Conservation (phyloP, 2,797 vertebrate genomes). For the Hylomyscus alleni region DNA sequence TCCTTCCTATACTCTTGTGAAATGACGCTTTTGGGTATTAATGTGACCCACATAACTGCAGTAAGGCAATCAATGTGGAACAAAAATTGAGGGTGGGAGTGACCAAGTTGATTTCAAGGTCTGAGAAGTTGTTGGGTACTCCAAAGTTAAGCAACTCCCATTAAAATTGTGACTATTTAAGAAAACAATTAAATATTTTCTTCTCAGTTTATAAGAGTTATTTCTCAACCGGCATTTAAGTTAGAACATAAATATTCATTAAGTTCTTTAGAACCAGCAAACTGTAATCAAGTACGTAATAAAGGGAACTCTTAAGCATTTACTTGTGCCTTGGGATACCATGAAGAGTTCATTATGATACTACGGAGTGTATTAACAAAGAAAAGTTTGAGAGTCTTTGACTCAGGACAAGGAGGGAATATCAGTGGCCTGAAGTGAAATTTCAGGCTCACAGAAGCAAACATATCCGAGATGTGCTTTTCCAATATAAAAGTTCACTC, state of each 20-base stretch:
- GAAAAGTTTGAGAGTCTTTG: neutral
- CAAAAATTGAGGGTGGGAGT: neutral
- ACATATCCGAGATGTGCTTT: neutral
- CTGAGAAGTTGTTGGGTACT: neutral
- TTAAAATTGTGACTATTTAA: slow-evolving; percentile 5
- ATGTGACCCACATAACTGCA: neutral
- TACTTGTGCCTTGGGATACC: slow-evolving; percentile 5
- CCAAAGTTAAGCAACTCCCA: neutral
- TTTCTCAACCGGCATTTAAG: neutral
- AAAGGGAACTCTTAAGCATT: neutral
- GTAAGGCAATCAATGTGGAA: neutral
- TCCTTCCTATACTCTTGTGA: no score
- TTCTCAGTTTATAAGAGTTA: slow-evolving; percentile 15
- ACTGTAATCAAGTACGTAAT: neutral
- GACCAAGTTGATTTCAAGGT: neutral
- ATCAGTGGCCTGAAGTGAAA: neutral
- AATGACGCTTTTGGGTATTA: neutral
- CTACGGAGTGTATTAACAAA: neutral
- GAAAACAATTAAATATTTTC: slow-evolving; percentile 10
- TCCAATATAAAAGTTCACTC: neutral
- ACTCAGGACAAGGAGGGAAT: neutral
- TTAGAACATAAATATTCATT: slow-evolving; percentile 51
- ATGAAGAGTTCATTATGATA: neutral
- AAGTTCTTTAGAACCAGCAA: neutral
- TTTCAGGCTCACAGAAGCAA: neutral